Conservation (phyloP, 2,113 vertebrate genomes). For the Eclectus roratus region DNA sequence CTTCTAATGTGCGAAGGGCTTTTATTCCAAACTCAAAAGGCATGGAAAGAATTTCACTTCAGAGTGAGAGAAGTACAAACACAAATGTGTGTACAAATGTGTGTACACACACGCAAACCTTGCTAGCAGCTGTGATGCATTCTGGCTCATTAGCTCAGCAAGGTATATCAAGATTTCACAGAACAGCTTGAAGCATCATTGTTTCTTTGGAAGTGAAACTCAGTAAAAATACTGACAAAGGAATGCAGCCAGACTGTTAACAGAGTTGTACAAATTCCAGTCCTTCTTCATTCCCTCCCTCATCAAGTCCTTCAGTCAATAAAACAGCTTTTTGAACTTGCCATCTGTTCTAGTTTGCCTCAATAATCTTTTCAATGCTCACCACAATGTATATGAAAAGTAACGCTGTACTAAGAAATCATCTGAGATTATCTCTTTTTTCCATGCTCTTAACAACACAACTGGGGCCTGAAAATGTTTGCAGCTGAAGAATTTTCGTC, state of each 20-base stretch:
- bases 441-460: neutral
- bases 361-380: neutral
- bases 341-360: neutral
- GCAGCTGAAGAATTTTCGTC: neutral
- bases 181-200: neutral
- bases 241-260: neutral
- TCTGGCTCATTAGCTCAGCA: neutral
- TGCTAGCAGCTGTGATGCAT: neutral
- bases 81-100: neutral
- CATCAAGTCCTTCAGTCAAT: neutral
- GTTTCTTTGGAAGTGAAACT: constrained; percentile 23
- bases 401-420: neutral
- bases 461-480: neutral
- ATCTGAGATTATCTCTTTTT: neutral
- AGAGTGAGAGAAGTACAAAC: neutral
- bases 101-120: neutral
- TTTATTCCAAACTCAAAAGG: neutral
- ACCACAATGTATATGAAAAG: neutral
- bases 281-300: neutral
- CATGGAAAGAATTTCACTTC: constrained; percentile 1
- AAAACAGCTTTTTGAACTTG: neutral
- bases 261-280: neutral
- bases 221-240: constrained; percentile 24
- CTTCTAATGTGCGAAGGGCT: neutral
- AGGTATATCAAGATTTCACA: neutral